Evolutionary conservation across 2,888 invertebrate genomes (phyloP).

Genomic region (Agrenia bidenticulata): DNA sequence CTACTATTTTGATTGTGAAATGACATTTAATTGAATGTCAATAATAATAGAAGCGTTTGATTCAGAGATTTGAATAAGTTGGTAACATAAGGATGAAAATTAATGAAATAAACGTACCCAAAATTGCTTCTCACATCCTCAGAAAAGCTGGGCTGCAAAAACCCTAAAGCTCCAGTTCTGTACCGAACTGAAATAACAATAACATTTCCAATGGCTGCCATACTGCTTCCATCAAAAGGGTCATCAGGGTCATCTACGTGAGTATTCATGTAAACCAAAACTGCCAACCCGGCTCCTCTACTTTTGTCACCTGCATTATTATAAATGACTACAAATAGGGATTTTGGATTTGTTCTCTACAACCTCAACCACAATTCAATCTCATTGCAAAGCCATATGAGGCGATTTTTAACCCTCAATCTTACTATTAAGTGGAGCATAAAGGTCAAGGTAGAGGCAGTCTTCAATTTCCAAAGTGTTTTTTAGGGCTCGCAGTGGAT

Average conservation of each 20-base stretch:
- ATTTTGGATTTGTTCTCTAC: conserved; percentile 4
- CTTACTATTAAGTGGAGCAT: conserved; percentile 45
- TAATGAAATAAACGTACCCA: too few species aligned
- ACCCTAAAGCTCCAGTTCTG: conserved; percentile 49
- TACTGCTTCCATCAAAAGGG: conserved; percentile 48
- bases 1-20: too few species aligned
- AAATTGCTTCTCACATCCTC: conserved; percentile 50
- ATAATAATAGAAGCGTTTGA: too few species aligned
- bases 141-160: conserved; percentile 43
- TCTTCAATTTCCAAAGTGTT: conserved; percentile 45
- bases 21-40: too few species aligned
- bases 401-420: neutral
- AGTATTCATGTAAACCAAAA: conserved; percentile 49
- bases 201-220: conserved; percentile 51
- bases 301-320: conserved; percentile 42
- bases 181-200: conserved; percentile 50
- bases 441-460: conserved; percentile 49
- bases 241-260: conserved; percentile 46
- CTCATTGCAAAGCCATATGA: too few species aligned
- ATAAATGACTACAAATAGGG: conserved; percentile 33
- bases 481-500: conserved; percentile 38
- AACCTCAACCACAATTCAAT: neutral
- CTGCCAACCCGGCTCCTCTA: conserved; percentile 44
- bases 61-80: too few species aligned
- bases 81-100: too few species aligned